Conservation (phyloP, 2,113 vertebrate species). For the Rhodinocichla rosea region DNA sequence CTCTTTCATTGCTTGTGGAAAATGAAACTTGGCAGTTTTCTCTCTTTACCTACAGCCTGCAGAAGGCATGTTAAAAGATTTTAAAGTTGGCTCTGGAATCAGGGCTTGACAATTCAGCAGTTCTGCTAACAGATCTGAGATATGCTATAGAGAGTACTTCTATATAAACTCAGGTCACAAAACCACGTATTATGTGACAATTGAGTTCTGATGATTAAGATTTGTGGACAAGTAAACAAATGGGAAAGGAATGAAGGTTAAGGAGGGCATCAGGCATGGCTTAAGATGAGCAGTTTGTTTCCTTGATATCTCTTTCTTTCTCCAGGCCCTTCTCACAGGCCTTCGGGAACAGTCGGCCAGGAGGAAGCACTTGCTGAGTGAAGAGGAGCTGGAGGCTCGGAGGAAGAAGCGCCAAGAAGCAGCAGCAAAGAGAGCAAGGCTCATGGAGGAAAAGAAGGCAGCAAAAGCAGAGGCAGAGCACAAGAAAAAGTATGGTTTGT, state of each 20-base stretch:
- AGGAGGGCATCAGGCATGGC: background rate
- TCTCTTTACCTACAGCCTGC: background rate
- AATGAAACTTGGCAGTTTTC: background rate
- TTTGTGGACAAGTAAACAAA: background rate
- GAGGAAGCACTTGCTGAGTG: conserved; percentile 76
- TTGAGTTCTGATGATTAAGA: background rate
- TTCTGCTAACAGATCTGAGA: background rate
- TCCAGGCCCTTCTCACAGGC: conserved; percentile 70
- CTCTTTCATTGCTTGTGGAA: background rate
- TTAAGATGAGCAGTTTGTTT: background rate
- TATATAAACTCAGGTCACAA: background rate
- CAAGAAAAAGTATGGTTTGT: conserved; percentile 80
- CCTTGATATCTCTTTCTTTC: background rate
- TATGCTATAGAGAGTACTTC: fast-evolving
- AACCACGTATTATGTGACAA: background rate
- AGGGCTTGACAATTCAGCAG: background rate
- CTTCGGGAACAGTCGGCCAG: conserved; percentile 48
- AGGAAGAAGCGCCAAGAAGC: conserved; percentile 75
- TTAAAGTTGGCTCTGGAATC: background rate
- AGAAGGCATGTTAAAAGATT: background rate
- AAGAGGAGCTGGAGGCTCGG: conserved; percentile 79
- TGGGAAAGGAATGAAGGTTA: background rate
- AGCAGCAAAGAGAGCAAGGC: conserved; percentile 81
- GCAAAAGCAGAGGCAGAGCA: conserved; percentile 77
- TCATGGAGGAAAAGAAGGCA: conserved; percentile 74